phyloP scores from a whole-genome alignment of 1,140 invertebrate species.

The Drosophila ercepeae region DNA sequence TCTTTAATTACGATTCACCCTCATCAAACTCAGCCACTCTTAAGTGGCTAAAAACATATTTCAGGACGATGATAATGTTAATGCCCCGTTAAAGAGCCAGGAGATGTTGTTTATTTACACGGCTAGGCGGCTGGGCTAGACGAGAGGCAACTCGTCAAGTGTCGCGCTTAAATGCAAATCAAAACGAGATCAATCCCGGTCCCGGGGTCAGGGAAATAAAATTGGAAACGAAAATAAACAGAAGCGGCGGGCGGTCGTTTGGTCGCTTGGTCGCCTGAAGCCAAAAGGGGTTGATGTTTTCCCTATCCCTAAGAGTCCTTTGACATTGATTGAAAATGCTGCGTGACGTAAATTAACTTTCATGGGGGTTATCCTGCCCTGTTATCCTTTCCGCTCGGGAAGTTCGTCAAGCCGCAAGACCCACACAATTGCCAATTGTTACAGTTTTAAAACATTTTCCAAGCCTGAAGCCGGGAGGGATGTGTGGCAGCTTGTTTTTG shows the following conservation, averaged over 20 bases:
- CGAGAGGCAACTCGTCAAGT: constrained; percentile 71
- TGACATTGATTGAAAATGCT: constrained; percentile 83
- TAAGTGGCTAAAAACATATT: constrained; percentile 58
- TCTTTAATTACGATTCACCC: constrained; percentile 64
- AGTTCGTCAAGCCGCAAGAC: constrained; percentile 74
- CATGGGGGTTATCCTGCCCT: constrained; percentile 65
- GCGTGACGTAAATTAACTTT: constrained; percentile 82
- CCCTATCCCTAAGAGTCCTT: constrained; percentile 2
- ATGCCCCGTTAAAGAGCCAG: constrained; percentile 58
- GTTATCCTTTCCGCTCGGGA: constrained; percentile 73
- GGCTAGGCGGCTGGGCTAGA: too few species aligned
- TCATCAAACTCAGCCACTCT: constrained; percentile 58
- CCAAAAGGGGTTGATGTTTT: not conserved
- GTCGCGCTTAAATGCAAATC: constrained; percentile 79
- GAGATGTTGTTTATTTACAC: constrained; percentile 65
- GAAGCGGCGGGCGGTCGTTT: constrained; percentile 52
- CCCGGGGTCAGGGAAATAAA: constrained; percentile 61
- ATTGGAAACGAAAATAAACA: constrained; percentile 75
- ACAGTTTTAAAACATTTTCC: constrained; percentile 68
- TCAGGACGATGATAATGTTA: constrained; percentile 42
- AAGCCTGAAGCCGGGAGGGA: constrained; percentile 16
- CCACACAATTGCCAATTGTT: constrained; percentile 82
- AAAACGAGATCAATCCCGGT: constrained; percentile 75
- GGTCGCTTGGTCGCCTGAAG: too few species aligned
- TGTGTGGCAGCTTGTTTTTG: constrained; percentile 77